Evolutionary conservation across 1,140 invertebrate species (phyloP).

Genomic region (Chironomus striatipennis): DNA sequence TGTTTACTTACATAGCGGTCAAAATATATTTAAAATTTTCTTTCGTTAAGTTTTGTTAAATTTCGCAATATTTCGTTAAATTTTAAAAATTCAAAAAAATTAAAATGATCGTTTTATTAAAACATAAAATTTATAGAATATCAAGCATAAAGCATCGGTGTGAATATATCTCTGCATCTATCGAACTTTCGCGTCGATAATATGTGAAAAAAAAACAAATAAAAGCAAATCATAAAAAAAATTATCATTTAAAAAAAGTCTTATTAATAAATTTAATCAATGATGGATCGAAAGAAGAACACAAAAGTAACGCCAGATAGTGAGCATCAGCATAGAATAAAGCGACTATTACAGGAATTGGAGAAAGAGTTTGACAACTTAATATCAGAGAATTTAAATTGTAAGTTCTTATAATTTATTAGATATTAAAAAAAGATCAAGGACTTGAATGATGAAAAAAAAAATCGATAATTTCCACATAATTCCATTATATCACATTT

Average conservation of each 20-base stretch:
- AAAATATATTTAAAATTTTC: too few species aligned
- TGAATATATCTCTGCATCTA: neutral
- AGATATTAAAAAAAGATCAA: too few species aligned
- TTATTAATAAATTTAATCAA: neutral
- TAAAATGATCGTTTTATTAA: neutral
- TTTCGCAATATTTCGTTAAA: too few species aligned
- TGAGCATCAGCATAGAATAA: neutral
- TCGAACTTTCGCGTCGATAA: neutral
- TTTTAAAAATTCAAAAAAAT: too few species aligned
- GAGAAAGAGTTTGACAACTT: neutral
- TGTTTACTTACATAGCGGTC: too few species aligned
- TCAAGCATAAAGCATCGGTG: neutral
- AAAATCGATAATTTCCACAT: neutral
- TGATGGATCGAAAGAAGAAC: neutral
- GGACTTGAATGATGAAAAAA: too few species aligned
- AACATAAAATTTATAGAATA: neutral
- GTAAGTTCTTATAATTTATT: neutral
- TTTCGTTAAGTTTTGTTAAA: too few species aligned
- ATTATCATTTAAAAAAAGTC: neutral
- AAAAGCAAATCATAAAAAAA: neutral
- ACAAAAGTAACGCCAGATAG: neutral
- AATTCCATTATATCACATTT: neutral
- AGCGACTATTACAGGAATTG: neutral
- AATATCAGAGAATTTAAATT: neutral
- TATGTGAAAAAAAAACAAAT: neutral